These are phyloP conservation scores for Synanthedon tipuliformis DNA, from an alignment of 2,888 invertebrate genomes.

Conservation along the genomic window DNA sequence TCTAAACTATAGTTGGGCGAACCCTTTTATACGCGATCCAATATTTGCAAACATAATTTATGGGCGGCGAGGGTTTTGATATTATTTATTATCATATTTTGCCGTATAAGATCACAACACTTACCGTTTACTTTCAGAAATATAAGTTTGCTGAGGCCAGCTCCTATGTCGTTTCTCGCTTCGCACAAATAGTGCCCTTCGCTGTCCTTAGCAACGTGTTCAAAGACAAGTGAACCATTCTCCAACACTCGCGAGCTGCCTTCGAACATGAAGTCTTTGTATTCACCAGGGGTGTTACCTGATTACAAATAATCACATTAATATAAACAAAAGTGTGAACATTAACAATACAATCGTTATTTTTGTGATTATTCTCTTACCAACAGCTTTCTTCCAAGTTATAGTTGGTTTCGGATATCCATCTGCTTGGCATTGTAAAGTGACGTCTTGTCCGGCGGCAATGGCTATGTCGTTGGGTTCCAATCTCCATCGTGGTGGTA, in stretches of 20 bases:
- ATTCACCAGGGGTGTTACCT: slow-evolving; percentile 79
- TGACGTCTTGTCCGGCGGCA: slow-evolving; percentile 85
- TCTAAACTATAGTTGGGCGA: too few species aligned
- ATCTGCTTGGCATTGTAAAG: slow-evolving; percentile 89
- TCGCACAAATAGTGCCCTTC: slow-evolving; percentile 94
- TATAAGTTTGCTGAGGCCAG: slow-evolving; percentile 92
- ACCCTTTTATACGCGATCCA: too few species aligned
- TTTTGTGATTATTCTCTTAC: slow-evolving; percentile 47
- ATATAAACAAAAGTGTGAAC: not conserved
- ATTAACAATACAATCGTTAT: not conserved
- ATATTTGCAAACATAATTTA: too few species aligned
- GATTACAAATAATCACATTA: slow-evolving; percentile 2
- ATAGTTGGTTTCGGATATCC: slow-evolving; percentile 91
- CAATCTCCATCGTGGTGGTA: slow-evolving; percentile 90
- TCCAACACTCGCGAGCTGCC: slow-evolving; percentile 81
- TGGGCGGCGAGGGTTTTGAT: too few species aligned
- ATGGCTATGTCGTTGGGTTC: slow-evolving; percentile 87
- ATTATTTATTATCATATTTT: too few species aligned
- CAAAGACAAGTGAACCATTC: slow-evolving; percentile 87
- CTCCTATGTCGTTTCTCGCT: slow-evolving; percentile 91
- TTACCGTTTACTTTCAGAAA: slow-evolving; percentile 90
- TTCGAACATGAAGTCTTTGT: slow-evolving; percentile 85
- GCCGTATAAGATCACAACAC: slow-evolving; percentile 13
- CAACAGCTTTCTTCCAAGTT: slow-evolving; percentile 90
- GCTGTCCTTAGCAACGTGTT: slow-evolving; percentile 85